Base-by-base conservation (phyloP, 1,140 invertebrate species). In the Drosophila subobscura region DNA sequence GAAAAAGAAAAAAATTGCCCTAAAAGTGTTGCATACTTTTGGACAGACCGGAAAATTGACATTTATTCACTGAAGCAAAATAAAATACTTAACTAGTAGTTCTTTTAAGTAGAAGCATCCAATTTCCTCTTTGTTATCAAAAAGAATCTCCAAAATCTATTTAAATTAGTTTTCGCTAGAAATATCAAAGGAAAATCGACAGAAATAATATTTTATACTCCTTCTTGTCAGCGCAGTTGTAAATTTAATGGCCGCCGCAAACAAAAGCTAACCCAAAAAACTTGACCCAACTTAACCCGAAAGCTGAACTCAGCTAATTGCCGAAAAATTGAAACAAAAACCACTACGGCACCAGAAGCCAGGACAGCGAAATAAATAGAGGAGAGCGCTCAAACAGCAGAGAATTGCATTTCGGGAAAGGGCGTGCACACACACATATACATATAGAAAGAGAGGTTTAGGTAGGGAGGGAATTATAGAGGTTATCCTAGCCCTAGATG, bases 271-370 rank as follows among this genome's bases (percentile, higher is more conserved):
- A 42, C 44, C 42, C 22, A 51, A 60, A 54, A 44, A 78, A 50
- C 57, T 52, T 58, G 54, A 65, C 58, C 72, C 37, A 67, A 77
- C 78, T 73, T 81, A 83, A 81, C 78, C 63, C 73, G 58, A 77
- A 77, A 66, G 42, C 23, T 77, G 63, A 83, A 77, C 68, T 59
- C 74, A 57, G 63, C 64, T 78, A 83, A 83, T 83, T 83, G 59
- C 64, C 71, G 56, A 75, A 81, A 81, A 81, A 77, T 70, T 63
- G 57, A 71, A 83, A 77, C 57, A 37, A 57, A 53, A 67, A 20
- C 58, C 42, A n/a, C n/a, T n/a, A 22, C 22, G 25, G 42, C 55
- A 50, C n/a, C 53, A 7, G 20, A 37, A 41, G 10, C 14, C 57
- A 8, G 40, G 27, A 47, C 16, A 41, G 16, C 5, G 22, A 37